Base-by-base conservation (phyloP, 2,113 vertebrate species). In the Sebastes fasciatus region DNA sequence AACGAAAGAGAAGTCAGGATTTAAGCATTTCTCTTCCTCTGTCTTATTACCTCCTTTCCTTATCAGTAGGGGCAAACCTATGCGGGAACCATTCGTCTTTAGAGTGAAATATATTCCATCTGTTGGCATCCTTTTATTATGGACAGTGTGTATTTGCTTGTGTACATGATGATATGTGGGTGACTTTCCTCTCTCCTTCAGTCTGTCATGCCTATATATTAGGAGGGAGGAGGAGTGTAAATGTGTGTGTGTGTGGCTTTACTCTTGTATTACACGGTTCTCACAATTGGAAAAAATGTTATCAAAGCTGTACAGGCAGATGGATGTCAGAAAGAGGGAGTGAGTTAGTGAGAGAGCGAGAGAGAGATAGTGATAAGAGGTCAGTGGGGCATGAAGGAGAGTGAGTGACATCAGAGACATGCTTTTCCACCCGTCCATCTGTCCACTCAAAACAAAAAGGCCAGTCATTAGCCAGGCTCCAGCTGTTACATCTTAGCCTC, bases 351-450 rank as follows among this genome's bases (percentile, higher is more conserved):
- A 26, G 26, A 46, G 49, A 23, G 43, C 23, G 68, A 54, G 49
- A 40, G 74, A 72, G 66, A 52, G 82, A 26, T 34, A 69, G 54
- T 62, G 79, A 85, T 74, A 85, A 70, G 83, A 76, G 90, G 89
- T 88, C 88, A 92, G 73, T 76, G 88, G 88, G 90, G 79, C 87
- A 89, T 88, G 89, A 92, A 83, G 83, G 74, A 91, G 87, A 88
- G 75, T 58, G 82, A 89, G 86, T 87, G 91, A 91, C 87, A 91
- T 89, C 73, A 88, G 81, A 83, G 83, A 65, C 64, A n/a, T 66
- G 62, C 17, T 89, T 86, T 89, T 89, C 81, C 82, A 84, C 54
- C 84, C 57, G 52, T 89, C 94, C 93, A 92, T 94, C 93, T 95
- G 92, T 91, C 85, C 90, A 75, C 81, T 86, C 87, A 77, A 84